Evolutionary conservation across 2,888 invertebrate genomes (phyloP).

Genomic region (Drosophila anomelani): DNA sequence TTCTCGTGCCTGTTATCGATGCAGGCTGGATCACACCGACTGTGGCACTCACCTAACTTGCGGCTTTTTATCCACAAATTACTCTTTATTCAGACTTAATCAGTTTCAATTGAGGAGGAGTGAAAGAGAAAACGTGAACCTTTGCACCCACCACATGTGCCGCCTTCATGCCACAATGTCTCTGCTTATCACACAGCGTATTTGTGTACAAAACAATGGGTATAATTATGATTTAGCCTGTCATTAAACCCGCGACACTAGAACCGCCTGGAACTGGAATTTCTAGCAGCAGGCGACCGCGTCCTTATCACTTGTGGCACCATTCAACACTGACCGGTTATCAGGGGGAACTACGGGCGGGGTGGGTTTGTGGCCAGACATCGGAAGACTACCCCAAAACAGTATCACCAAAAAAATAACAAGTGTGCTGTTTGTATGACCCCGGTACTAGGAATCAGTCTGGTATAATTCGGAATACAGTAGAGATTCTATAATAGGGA

Average conservation of each 20-base stretch:
- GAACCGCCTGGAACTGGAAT: slow-evolving; percentile 60
- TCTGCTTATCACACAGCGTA: slow-evolving; percentile 45
- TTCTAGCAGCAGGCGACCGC: slow-evolving; percentile 13
- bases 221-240: slow-evolving; percentile 45
- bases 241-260: slow-evolving; percentile 38
- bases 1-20: slow-evolving; percentile 37
- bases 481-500: neutral
- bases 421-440: slow-evolving; percentile 19
- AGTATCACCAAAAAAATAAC: slow-evolving; percentile 31
- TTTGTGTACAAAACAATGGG: slow-evolving; percentile 38
- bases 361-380: slow-evolving; percentile 19
- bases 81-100: slow-evolving; percentile 11
- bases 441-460: slow-evolving; percentile 16
- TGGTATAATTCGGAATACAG: neutral
- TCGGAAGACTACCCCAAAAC: slow-evolving; percentile 44
- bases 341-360: slow-evolving; percentile 11
- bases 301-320: slow-evolving; percentile 42
- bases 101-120: slow-evolving; percentile 15
- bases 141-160: slow-evolving; percentile 50
- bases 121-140: slow-evolving; percentile 34
- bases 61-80: slow-evolving; percentile 23
- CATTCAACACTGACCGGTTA: slow-evolving; percentile 47
- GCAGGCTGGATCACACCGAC: slow-evolving; percentile 42
- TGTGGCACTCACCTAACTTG: slow-evolving; percentile 51
- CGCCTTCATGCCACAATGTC: slow-evolving; percentile 23